phyloP scores from a whole-genome alignment of 23 tunicate genomes.

The Oikopleura albicans region DNA sequence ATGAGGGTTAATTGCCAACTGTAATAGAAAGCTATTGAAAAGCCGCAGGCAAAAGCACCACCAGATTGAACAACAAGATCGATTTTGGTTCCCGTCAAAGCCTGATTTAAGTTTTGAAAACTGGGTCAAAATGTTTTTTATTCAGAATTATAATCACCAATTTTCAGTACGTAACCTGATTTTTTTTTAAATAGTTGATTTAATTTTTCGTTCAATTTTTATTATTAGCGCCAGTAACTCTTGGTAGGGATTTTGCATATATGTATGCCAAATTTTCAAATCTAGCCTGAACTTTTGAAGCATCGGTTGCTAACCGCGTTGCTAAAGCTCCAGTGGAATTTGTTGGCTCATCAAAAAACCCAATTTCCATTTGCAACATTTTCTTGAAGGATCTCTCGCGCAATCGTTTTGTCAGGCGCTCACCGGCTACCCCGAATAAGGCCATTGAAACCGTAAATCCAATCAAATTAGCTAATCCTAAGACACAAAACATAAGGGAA shows the following conservation, averaged over 20 bases:
- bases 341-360: conserved; percentile 59
- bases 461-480: not conserved
- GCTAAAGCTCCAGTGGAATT: conserved; percentile 70
- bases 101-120: not conserved
- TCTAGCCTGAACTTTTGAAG: no score
- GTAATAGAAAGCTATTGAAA: conserved; percentile 79
- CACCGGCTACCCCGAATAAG: conserved; percentile 53
- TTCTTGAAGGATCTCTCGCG: conserved; percentile 34
- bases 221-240: no score
- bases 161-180: no score
- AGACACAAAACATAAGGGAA: not conserved
- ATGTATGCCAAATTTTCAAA: no score
- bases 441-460: not conserved
- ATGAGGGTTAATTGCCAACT: conserved; percentile 81
- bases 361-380: conserved; percentile 45
- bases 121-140: no score
- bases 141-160: no score
- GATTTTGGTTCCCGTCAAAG: not conserved
- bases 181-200: no score
- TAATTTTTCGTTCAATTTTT: no score
- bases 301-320: conserved; percentile 61
- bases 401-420: conserved; percentile 45
- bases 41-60: conserved; percentile 43
- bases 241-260: no score
- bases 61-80: not conserved